phyloP scores from a whole-genome alignment of 1,140 invertebrate genomes.

The Lucilia sericata region DNA sequence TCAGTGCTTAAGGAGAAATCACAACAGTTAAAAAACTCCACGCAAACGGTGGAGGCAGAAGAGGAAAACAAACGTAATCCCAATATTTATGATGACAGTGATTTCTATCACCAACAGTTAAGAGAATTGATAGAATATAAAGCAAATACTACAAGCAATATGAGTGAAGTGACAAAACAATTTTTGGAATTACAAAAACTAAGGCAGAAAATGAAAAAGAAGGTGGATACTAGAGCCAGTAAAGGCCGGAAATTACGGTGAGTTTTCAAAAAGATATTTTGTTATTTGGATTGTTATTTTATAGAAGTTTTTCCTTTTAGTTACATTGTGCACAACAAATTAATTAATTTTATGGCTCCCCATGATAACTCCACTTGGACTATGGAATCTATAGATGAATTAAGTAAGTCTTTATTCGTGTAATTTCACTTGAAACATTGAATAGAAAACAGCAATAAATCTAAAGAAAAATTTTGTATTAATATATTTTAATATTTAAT shows the following conservation, averaged over 20 bases:
- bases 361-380: conserved; percentile 77
- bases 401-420: conserved; percentile 88
- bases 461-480: background rate
- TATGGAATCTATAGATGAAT: conserved; percentile 82
- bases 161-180: conserved; percentile 82
- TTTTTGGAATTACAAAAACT: conserved; percentile 93
- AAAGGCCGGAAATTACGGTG: conserved; percentile 89
- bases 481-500: conserved; percentile 36
- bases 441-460: background rate
- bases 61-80: conserved; percentile 54
- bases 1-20: conserved; percentile 82
- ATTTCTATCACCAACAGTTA: conserved; percentile 95
- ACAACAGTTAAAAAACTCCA: conserved; percentile 82
- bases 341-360: conserved; percentile 95
- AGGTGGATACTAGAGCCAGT: conserved; percentile 90
- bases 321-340: conserved; percentile 89
- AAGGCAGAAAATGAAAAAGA: conserved; percentile 88
- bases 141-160: conserved; percentile 83
- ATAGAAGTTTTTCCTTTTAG: conserved; percentile 48
- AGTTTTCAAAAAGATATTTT: conserved; percentile 25
- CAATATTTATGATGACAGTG: conserved; percentile 96
- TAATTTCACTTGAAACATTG: conserved; percentile 60
- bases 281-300: background rate
- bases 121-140: conserved; percentile 93
- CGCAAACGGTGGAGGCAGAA: conserved; percentile 58